These are phyloP conservation scores for Meta bourneti DNA, from an alignment of 2,888 invertebrate genomes.

Conservation along the genomic window DNA sequence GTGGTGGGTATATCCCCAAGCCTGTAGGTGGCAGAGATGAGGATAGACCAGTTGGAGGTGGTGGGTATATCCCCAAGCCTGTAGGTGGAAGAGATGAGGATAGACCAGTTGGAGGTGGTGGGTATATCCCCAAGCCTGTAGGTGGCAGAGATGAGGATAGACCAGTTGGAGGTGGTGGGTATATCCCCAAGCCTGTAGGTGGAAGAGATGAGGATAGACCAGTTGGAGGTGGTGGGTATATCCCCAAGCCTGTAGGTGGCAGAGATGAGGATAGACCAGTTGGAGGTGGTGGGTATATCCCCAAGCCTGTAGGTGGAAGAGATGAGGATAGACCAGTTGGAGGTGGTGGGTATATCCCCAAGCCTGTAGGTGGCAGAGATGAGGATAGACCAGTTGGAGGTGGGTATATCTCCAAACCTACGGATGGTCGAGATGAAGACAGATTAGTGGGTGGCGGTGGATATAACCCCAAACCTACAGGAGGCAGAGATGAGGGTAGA, in stretches of 20 bases:
- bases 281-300: conserved; percentile 36
- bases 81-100: conserved; percentile 31
- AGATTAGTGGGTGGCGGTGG: conserved; percentile 36
- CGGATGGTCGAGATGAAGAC: conserved; percentile 39
- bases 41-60: conserved; percentile 22
- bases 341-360: conserved; percentile 34
- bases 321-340: conserved; percentile 40
- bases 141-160: conserved; percentile 40
- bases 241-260: conserved; percentile 31
- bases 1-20: conserved; percentile 53
- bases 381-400: conserved; percentile 37
- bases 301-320: conserved; percentile 35
- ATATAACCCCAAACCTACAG: conserved; percentile 43
- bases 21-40: not conserved
- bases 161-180: conserved; percentile 21
- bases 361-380: conserved; percentile 35
- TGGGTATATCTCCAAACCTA: conserved; percentile 37
- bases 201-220: conserved; percentile 40
- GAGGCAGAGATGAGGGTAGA: conserved; percentile 3
- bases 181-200: conserved; percentile 33
- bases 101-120: conserved; percentile 27
- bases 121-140: conserved; percentile 33
- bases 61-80: conserved; percentile 36
- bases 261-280: conserved; percentile 35
- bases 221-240: conserved; percentile 26